Evolutionary conservation across 1,140 invertebrate species (phyloP).

Genomic region (Drosophila busckii): DNA sequence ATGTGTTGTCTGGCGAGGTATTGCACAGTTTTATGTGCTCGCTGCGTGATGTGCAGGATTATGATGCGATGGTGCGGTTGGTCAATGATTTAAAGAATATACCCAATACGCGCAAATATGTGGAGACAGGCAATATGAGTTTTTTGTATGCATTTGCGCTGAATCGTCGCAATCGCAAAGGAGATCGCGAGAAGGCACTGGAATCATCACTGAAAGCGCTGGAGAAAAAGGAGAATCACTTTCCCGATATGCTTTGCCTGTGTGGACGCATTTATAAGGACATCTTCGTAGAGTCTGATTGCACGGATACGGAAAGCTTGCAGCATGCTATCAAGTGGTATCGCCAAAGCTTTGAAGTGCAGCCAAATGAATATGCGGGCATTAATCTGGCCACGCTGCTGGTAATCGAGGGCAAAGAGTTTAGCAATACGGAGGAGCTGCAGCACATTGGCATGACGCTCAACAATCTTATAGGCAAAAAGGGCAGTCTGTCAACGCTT

Average conservation of each 20-base stretch:
- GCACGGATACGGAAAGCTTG: conserved; percentile 92
- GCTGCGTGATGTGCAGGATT: conserved; percentile 96
- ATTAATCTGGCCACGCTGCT: conserved; percentile 99
- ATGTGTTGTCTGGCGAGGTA: conserved; percentile 96
- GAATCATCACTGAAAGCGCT: conserved; percentile 94
- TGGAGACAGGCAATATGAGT: conserved; percentile 93
- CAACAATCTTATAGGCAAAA: conserved; percentile 98
- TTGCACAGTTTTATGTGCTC: conserved; percentile 96
- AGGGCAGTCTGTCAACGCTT: conserved; percentile 94
- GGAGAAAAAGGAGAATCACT: conserved; percentile 94
- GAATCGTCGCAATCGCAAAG: conserved; percentile 95
- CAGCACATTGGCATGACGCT: conserved; percentile 92
- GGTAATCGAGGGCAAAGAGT: conserved; percentile 98
- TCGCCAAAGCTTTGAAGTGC: conserved; percentile 97
- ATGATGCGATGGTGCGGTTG: conserved; percentile 98
- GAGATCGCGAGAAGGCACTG: conserved; percentile 96
- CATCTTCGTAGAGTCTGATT: conserved; percentile 97
- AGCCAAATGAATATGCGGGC: conserved; percentile 99
- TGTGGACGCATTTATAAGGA: conserved; percentile 99
- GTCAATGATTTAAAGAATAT: conserved; percentile 97
- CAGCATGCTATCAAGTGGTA: conserved; percentile 98
- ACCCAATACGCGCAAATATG: conserved; percentile 93
- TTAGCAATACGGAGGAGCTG: conserved; percentile 93
- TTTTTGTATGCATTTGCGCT: conserved; percentile 98
- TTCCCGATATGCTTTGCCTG: conserved; percentile 98